Evolutionary conservation across 2,888 invertebrate species (phyloP).

Genomic region (Drosophila prolongata): DNA sequence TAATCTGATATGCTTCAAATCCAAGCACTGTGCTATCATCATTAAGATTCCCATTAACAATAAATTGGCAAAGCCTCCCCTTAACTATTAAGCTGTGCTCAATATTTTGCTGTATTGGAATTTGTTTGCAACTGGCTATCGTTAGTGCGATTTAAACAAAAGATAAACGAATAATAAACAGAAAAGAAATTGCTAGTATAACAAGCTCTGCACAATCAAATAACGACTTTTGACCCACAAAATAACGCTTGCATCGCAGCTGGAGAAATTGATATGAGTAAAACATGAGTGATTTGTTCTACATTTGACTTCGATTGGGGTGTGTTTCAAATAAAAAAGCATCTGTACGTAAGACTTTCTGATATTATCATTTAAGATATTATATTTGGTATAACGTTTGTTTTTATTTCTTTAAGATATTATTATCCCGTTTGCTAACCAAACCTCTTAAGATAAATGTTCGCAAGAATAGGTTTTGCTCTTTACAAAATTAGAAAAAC

Average conservation of each 20-base stretch:
- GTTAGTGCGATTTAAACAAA: not conserved
- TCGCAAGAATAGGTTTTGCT: too few species aligned
- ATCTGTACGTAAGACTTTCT: too few species aligned
- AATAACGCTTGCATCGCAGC: not conserved
- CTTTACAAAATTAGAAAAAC: too few species aligned
- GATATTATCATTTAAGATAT: too few species aligned
- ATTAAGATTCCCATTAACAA: too few species aligned
- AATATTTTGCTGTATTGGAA: not conserved
- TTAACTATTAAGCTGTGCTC: not conserved
- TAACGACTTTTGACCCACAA: not conserved
- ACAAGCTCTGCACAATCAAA: not conserved
- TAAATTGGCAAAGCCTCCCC: too few species aligned
- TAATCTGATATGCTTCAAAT: not conserved
- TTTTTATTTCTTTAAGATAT: not conserved
- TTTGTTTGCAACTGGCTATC: not conserved
- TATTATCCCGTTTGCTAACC: too few species aligned
- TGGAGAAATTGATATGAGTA: too few species aligned
- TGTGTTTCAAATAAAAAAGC: too few species aligned
- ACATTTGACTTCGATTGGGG: too few species aligned
- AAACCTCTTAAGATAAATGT: too few species aligned
- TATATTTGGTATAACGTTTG: too few species aligned
- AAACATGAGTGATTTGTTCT: not conserved
- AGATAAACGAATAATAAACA: not conserved
- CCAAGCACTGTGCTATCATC: constrained; percentile 6
- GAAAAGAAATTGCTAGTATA: not conserved